Base-by-base conservation (phyloP, 2,888 invertebrate genomes). In the Bursaphelenchus okinawaensis region DNA sequence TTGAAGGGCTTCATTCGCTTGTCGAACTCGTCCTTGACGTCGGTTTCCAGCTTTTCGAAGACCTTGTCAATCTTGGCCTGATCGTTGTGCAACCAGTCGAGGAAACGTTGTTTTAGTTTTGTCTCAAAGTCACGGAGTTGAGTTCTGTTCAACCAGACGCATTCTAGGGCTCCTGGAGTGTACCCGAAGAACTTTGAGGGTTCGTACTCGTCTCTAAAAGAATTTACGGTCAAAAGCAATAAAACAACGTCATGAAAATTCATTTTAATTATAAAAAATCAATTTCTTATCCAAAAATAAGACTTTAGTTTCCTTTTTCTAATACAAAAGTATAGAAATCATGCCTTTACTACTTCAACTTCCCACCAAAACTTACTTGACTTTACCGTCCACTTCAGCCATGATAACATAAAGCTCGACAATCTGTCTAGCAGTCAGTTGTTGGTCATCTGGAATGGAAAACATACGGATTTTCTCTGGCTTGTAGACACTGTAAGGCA, bases 391-490 rank as follows among this genome's bases (percentile, higher is more conserved):
- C 6, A 80, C 73, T 52, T 68, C 72, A 20, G 74, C 68, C 77
- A 80, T 78, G 58, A 74, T 75, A 22, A 62, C 66, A 63, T 79
- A 80, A n/a, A 80, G 68, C 52, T 77, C 73, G 23, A 80, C 68
- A 54, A 80, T 73, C 65, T 80, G 78, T 16, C 74, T 70, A 31
- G 80, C 78, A 22, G 80, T 80, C 60, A 80, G 63, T 52, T 79
- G 77, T 63, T 81, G 81, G 65, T 80, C 80, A 63, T 75, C 78
- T 1, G 80, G 80, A 31, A 80, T 79, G 6, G 78, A 77, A 68
- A 80, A 80, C 78, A 80, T 78, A 26, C 72, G 63, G 31, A 80
- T 67, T 66, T 80, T 80, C 67, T 81, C 80, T 24, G 78, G 79
- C 71, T 75, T 77, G 69, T 75, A 80, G 6, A 80, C 79, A 59